Evolutionary conservation across 2,113 vertebrate species (phyloP).

Genomic region (Ameiurus melas): DNA sequence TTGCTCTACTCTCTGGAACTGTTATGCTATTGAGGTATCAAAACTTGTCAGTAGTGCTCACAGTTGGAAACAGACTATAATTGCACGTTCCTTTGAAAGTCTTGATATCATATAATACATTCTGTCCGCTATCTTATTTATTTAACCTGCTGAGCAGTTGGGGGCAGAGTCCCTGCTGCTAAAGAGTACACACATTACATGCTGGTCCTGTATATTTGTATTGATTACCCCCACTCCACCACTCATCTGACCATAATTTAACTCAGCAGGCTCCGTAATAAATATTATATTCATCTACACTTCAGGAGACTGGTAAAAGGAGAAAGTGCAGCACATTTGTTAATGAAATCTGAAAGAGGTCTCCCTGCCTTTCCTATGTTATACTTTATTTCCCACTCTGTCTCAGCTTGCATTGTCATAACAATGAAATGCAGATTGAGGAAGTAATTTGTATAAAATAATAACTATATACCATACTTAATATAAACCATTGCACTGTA

Average conservation of each 20-base stretch:
- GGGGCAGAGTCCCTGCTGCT: conserved; percentile 87
- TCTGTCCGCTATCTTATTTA: conserved; percentile 93
- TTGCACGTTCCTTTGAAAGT: conserved; percentile 79
- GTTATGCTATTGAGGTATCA: conserved; percentile 64
- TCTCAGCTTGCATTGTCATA: conserved; percentile 35
- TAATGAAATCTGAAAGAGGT: conserved; percentile 70
- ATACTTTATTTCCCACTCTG: conserved; percentile 35
- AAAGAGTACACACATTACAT: conserved; percentile 89
- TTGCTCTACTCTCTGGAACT: not conserved
- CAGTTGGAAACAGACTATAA: conserved; percentile 75
- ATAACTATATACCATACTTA: not conserved
- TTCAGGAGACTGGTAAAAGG: conserved; percentile 65
- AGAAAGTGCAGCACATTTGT: conserved; percentile 70
- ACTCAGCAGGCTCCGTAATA: conserved; percentile 88
- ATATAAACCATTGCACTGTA: not conserved
- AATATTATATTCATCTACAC: conserved; percentile 77
- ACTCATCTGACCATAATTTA: conserved; percentile 94
- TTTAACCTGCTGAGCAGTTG: conserved; percentile 91
- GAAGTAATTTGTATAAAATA: not conserved
- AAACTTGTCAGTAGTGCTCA: conserved; percentile 78
- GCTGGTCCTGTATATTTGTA: conserved; percentile 87
- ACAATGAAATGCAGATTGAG: conserved; percentile 21
- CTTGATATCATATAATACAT: conserved; percentile 91
- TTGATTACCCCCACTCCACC: conserved; percentile 94
- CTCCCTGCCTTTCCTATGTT: conserved; percentile 60